Evolutionary conservation across 2,113 vertebrate species (phyloP), one percentile per base, ranked within the genome.

Genomic region (Trematocara macrostoma): DNA sequence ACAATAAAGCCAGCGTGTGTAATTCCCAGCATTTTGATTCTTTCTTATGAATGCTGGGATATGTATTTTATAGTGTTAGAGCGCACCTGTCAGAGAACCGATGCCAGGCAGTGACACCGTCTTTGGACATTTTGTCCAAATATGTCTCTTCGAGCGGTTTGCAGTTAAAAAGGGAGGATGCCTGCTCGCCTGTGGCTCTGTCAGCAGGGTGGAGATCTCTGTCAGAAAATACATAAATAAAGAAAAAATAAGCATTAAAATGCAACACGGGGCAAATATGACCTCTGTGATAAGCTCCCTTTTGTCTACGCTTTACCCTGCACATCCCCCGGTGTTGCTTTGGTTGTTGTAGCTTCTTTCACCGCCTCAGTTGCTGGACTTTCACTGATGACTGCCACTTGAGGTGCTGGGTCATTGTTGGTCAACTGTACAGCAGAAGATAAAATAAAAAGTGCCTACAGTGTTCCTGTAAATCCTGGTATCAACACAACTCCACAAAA

Each of bases 11-110:
- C 23, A 23, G 42, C 45, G 10, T 35, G 6, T 81, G 20, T 31
- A 61, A 57, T 35, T 57, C 14, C 16, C 4, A 9, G 20, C 55
- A 47, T 35, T 29, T 82, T 1, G 14, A 34, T 81, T 45, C 6
- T 31, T n/a, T 16, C 45, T 64, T 34, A 82, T 15, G 6, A 83
- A 84, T 31, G 31, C 11, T 23, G 26, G 49, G 6, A 40, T n/a
- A 15, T 23, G 9, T 34, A 76, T 76, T 76, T 76, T 34, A 56
- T 16, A 53, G 38, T 31, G 45, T 20, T 6, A 3, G 5, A 86
- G 18, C 5, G 8, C 42, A 97, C 96, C 96, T 95, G 92, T 92
- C 12, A 93, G 42, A 81, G 92, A 94, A 11, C 2, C 7, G 78
- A 96, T 76, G 35, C 91, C 93, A 49, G 94, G 88, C 52, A 96